These are phyloP conservation scores for Torymus auratus DNA, from an alignment of 2,888 invertebrate genomes.

Conservation along the genomic window DNA sequence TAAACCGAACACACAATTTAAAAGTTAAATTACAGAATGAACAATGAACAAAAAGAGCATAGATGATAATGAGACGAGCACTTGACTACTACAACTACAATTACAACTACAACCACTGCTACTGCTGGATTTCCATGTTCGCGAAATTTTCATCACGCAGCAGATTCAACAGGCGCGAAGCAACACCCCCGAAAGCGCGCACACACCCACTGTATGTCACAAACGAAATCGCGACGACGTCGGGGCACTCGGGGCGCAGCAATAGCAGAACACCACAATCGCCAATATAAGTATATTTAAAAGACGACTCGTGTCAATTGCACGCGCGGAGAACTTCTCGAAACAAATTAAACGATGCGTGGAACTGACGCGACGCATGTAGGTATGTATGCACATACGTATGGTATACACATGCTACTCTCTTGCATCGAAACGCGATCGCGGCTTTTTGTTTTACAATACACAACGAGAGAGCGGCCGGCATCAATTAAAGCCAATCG, in stretches of 20 bases:
- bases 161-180: no score
- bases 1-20: conserved; percentile 2
- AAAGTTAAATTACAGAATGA: conserved; percentile 19
- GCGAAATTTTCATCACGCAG: not conserved
- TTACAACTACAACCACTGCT: not conserved
- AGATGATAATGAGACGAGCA: not conserved
- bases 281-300: no score
- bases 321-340: conserved; percentile 7
- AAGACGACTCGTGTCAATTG: not conserved
- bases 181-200: no score
- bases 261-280: no score
- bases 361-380: conserved; percentile 11
- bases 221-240: no score
- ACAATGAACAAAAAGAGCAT: not conserved
- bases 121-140: conserved; percentile 16
- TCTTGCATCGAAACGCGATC: conserved; percentile 23
- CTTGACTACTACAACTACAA: not conserved
- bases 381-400: no score
- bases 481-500: conserved; percentile 57
- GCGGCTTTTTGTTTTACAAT: not conserved
- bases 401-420: no score
- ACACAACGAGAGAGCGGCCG: conserved; percentile 36
- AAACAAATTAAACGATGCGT: conserved; percentile 27
- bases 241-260: no score
- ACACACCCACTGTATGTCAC: no score